Conservation (phyloP, 2,888 invertebrate genomes). For the Gerris lacustris region DNA sequence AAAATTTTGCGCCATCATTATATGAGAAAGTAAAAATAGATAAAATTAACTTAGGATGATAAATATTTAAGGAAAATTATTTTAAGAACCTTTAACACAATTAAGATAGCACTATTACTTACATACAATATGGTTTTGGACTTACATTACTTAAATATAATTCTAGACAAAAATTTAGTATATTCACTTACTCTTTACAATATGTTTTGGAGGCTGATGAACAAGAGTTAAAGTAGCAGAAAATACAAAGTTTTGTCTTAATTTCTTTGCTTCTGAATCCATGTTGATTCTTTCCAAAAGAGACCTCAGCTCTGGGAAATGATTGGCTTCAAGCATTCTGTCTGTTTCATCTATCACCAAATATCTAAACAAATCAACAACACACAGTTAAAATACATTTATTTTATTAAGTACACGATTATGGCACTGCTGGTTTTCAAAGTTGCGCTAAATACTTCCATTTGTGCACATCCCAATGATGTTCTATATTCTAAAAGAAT, state of each 20-base stretch:
- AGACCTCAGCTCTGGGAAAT: constrained; percentile 80
- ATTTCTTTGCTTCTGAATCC: constrained; percentile 38
- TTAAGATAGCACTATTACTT: no score
- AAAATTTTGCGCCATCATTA: no score
- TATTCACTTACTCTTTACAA: constrained; percentile 34
- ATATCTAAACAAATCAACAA: constrained; percentile 45
- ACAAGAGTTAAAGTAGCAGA: constrained; percentile 92
- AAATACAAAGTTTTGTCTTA: constrained; percentile 87
- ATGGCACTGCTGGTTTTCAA: not conserved
- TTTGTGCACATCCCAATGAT: no score
- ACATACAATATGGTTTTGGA: no score
- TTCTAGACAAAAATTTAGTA: no score
- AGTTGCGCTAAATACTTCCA: not conserved
- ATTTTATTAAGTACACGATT: not conserved
- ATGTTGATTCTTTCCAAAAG: constrained; percentile 68
- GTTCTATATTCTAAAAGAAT: no score
- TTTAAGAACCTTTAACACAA: no score
- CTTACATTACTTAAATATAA: no score
- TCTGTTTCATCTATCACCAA: constrained; percentile 97
- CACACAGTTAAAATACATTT: not conserved
- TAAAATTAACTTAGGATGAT: no score
- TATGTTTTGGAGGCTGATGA: constrained; percentile 67
- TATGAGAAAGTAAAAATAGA: no score
- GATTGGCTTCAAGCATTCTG: constrained; percentile 91
- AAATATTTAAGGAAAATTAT: no score